Conservation (phyloP, 2,888 invertebrate genomes). For the Sarcophaga variegata region DNA sequence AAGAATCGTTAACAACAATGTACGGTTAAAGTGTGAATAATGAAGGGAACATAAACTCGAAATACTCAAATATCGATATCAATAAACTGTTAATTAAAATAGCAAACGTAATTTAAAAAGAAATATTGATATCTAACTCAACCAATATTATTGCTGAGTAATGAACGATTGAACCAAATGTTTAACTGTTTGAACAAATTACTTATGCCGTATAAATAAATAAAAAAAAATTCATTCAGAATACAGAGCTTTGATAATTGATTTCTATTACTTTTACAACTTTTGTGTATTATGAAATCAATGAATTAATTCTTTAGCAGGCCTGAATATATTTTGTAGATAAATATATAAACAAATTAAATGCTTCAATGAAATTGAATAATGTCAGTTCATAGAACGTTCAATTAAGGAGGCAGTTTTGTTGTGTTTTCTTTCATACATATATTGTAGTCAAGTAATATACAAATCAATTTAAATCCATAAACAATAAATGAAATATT, state of each 20-base stretch:
- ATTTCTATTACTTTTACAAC: no score
- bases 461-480: slow-evolving; percentile 22
- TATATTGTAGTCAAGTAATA: not conserved
- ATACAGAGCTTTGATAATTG: not conserved
- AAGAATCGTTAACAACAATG: not conserved
- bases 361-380: slow-evolving; percentile 49
- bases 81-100: slow-evolving; percentile 36
- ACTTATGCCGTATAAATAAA: not conserved
- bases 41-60: not conserved
- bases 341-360: slow-evolving; percentile 19
- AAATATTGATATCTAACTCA: slow-evolving; percentile 28
- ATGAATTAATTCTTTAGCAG: not conserved
- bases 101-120: slow-evolving; percentile 23
- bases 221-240: slow-evolving; percentile 13
- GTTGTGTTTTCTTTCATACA: not conserved
- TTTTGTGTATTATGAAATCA: not conserved
- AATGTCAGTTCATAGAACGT: slow-evolving; percentile 28
- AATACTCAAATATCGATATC: slow-evolving; percentile 41
- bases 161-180: slow-evolving; percentile 16
- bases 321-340: not conserved
- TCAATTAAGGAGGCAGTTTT: slow-evolving; percentile 23
- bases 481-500: not conserved
- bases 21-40: not conserved
- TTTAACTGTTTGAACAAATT: slow-evolving; percentile 40
- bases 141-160: slow-evolving; percentile 1